Conservation (phyloP, 2,113 vertebrate species). For the Pygoscelis antarcticus region DNA sequence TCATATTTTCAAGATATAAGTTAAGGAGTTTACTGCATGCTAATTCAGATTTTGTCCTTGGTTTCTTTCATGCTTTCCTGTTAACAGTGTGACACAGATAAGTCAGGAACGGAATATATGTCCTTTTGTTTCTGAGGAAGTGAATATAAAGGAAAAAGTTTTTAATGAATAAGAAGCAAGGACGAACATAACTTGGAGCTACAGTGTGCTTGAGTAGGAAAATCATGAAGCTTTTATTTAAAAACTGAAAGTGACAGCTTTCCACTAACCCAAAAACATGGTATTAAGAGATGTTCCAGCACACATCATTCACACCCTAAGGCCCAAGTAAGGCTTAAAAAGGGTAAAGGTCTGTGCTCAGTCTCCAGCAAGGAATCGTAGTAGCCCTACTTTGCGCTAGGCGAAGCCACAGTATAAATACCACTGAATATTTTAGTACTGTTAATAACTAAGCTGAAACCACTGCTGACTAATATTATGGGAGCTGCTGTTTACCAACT, state of each 20-base stretch:
- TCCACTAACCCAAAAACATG: background rate
- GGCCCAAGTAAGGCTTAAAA: background rate
- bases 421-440: background rate
- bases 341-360: background rate
- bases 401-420: background rate
- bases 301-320: background rate
- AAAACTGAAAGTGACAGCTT: background rate
- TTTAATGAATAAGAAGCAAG: background rate
- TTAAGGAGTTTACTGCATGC: background rate
- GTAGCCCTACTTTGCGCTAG: background rate
- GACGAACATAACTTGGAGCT: fast-evolving
- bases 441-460: background rate
- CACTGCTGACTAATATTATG: background rate
- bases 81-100: background rate
- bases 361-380: background rate
- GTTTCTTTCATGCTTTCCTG: background rate
- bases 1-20: background rate
- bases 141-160: background rate
- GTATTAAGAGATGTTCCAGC: background rate
- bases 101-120: background rate
- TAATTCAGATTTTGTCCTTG: background rate
- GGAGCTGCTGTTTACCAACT: background rate
- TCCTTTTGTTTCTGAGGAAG: background rate
- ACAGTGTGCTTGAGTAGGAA: background rate
- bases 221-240: background rate